phyloP scores from a whole-genome alignment of 2,888 invertebrate species.

The Zhuqinia jingwanae region DNA sequence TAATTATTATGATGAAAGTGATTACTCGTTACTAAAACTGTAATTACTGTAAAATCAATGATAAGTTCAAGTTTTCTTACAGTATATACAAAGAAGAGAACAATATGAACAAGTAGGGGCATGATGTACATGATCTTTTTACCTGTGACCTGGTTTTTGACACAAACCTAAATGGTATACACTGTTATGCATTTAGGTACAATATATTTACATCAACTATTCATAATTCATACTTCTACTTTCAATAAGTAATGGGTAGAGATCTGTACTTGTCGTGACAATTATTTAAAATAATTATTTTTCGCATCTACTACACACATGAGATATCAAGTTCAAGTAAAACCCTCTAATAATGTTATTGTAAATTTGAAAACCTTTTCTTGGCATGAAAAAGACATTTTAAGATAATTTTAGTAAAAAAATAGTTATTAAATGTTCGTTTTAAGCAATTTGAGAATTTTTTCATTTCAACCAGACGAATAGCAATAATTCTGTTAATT shows the following conservation, averaged over 20 bases:
- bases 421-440: background rate
- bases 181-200: too few species aligned
- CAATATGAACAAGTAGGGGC: background rate
- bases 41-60: too few species aligned
- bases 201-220: too few species aligned
- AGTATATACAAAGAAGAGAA: too few species aligned
- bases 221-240: background rate
- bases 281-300: too few species aligned
- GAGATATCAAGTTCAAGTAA: too few species aligned
- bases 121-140: conserved; percentile 15
- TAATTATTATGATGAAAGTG: too few species aligned
- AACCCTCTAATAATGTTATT: too few species aligned
- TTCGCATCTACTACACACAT: too few species aligned
- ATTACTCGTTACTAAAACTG: too few species aligned
- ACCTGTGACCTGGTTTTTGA: conserved; percentile 47
- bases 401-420: background rate
- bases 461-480: conserved; percentile 8
- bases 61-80: too few species aligned
- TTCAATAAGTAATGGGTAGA: background rate
- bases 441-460: background rate
- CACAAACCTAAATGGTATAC: conserved; percentile 8
- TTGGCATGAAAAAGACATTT: conserved; percentile 47
- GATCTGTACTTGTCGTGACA: too few species aligned
- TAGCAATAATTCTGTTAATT: background rate
- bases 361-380: background rate